Evolutionary conservation across 2,797 vertebrate species (phyloP), one percentile per base, ranked within the genome.

Genomic region (Rhodeus uyekii): DNA sequence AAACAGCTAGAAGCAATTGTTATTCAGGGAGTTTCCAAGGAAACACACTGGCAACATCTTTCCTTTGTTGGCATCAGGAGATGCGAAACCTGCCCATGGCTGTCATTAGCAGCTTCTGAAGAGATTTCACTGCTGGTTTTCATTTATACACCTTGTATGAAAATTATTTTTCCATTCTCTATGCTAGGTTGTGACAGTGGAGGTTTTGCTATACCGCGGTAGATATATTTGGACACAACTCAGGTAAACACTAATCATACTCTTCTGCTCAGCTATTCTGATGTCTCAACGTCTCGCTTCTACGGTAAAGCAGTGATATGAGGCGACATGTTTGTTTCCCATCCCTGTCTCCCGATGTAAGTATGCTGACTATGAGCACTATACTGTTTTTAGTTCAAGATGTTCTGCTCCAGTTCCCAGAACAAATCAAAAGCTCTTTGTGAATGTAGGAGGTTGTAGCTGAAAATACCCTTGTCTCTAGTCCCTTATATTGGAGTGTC

Each of bases 361-460:
- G 81, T 29, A 65, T 78, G 69, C 42, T 27, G 46, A 83, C 24
- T 80, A 48, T 60, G 46, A 83, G 71, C 14, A 29, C 42, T 39
- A 69, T 58, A 72, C 55, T 80, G 80, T 80, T 80, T 83, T 67
- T 80, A 72, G 81, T 76, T 72, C 13, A 61, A n/a, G 55, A 46
- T 80, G 84, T 86, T 86, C 84, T 86, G 65, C 84, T 80, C 81
- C 78, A 83, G 63, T 83, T 86, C 77, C 77, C 81, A 50, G 48
- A 63, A 73, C 84, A 55, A 80, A 72, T 82, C 79, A 67, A 75
- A 83, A 76, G 80, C 76, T 76, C 69, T 86, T 86, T 78, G 77
- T 71, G 69, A 76, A 86, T 72, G 27, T 75, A 72, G 69, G 81
- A 76, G 78, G 76, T 46, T 55, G 22, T 48, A 29, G 18, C 44